Base-by-base conservation (phyloP, 2,113 vertebrate genomes). In the Anoura caudifer region DNA sequence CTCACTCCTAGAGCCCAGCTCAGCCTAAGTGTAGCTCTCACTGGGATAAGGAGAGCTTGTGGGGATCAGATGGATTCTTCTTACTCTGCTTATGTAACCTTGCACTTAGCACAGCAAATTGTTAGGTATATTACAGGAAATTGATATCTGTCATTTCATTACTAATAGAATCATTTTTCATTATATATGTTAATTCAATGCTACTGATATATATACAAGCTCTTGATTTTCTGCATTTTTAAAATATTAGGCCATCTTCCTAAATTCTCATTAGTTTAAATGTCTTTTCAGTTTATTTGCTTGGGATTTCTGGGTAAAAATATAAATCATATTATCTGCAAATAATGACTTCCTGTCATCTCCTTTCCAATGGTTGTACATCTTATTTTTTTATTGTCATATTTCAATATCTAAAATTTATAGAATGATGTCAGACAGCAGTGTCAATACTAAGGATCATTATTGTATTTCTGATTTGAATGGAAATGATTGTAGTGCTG, bases 391-490 rank as follows among this genome's bases (percentile, higher is more conserved):
- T 88, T 80, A 59, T 63, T 77, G 12, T 54, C 43, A 45, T 45
- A 43, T 69, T 86, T 93, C 67, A 91, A 36, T 86, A 59, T 70
- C 70, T 91, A 82, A 15, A 77, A 67, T 67, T 95, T 89, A 79
- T 3, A 81, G 79, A 63, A 94, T 79, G 73, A 89, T 59, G 67
- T 70, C 54, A 81, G 72, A 81, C 52, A 65, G 24, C 7, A 56
- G 8, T 59, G 12, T 79, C n/a, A 59, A 65, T 52, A 90, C 36
- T 91, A 56, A 88, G 26, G 20, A 73, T 81, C 69, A 65, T 45
- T 85, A 19, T 86, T 59, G 88, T 82, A 70, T 85, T 93, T 96
- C 31, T 93, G 24, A 91, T 81, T 92, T 86, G 36, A 82, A 33
- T 79, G 16, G 41, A 59, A 93, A 94, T 77, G 67, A 43, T 10